Conservation (phyloP, 2,797 vertebrate genomes). For the Lutjanus argentimaculatus region DNA sequence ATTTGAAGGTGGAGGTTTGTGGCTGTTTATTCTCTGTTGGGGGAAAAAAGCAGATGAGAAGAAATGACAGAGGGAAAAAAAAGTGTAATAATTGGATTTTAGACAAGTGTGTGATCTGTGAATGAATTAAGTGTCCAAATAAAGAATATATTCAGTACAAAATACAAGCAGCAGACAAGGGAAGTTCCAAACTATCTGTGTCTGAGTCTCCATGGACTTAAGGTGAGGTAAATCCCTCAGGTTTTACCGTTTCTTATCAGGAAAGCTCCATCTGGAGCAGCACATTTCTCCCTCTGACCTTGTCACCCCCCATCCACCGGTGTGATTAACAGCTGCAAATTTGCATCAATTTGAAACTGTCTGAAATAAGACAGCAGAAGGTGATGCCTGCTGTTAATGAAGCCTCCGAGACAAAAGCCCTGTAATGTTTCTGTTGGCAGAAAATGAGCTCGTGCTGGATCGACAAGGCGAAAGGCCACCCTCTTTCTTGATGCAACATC, state of each 20-base stretch:
- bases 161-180: constrained; percentile 32
- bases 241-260: constrained; percentile 71
- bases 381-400: constrained; percentile 48
- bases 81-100: background rate
- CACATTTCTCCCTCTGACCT: constrained; percentile 44
- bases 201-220: constrained; percentile 48
- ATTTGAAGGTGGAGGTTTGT: too few species aligned
- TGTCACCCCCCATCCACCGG: constrained; percentile 39
- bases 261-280: constrained; percentile 57
- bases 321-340: constrained; percentile 81
- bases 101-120: constrained; percentile 23
- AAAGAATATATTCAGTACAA: constrained; percentile 10
- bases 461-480: constrained; percentile 24
- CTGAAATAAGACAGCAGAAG: constrained; percentile 47
- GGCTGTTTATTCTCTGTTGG: background rate
- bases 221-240: constrained; percentile 59
- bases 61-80: constrained; percentile 19
- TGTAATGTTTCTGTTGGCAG: constrained; percentile 72
- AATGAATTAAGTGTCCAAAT: background rate
- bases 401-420: constrained; percentile 32
- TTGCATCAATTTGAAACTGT: constrained; percentile 81
- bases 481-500: constrained; percentile 6
- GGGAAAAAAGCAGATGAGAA: background rate
- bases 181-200: constrained; percentile 50
- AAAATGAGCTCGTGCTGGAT: constrained; percentile 22